phyloP scores from a whole-genome alignment of 2,797 vertebrate genomes.

The Chiroxiphia lanceolata region DNA sequence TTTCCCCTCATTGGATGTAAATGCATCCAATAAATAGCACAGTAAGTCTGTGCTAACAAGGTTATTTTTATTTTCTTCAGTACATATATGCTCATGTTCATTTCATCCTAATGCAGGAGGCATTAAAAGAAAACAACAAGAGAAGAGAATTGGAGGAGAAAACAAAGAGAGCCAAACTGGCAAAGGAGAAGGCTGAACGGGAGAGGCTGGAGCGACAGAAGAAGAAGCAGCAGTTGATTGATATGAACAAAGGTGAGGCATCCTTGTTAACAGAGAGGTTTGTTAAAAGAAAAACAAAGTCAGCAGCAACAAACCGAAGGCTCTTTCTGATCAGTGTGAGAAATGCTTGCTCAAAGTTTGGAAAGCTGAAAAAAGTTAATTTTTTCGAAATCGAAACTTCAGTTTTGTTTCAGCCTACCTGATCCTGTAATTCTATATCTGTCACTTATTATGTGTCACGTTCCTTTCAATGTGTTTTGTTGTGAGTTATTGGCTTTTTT shows the following conservation, averaged over 20 bases:
- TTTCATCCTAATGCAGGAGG: constrained; percentile 81
- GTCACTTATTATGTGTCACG: background rate
- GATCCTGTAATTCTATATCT: background rate
- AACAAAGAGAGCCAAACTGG: constrained; percentile 93
- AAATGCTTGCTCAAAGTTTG: background rate
- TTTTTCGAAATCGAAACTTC: background rate
- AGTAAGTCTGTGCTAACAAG: background rate
- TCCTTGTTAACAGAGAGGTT: background rate
- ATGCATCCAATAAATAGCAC: no score
- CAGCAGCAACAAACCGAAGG: background rate
- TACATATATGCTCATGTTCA: background rate
- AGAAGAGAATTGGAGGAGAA: constrained; percentile 97
- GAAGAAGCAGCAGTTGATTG: constrained; percentile 97
- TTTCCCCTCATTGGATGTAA: background rate
- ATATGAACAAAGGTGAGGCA: constrained; percentile 97
- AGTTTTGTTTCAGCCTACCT: background rate
- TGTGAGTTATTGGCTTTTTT: constrained; percentile 12
- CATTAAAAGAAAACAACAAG: constrained; percentile 95
- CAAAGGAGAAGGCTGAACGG: constrained; percentile 95
- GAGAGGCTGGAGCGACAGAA: constrained; percentile 93
- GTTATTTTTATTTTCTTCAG: background rate
- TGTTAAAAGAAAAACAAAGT: background rate
- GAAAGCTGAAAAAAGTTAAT: background rate
- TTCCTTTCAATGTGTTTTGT: background rate
- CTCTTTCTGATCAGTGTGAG: background rate